Evolutionary conservation across 1,140 invertebrate species (phyloP).

Genomic region (Telenomus remus): DNA sequence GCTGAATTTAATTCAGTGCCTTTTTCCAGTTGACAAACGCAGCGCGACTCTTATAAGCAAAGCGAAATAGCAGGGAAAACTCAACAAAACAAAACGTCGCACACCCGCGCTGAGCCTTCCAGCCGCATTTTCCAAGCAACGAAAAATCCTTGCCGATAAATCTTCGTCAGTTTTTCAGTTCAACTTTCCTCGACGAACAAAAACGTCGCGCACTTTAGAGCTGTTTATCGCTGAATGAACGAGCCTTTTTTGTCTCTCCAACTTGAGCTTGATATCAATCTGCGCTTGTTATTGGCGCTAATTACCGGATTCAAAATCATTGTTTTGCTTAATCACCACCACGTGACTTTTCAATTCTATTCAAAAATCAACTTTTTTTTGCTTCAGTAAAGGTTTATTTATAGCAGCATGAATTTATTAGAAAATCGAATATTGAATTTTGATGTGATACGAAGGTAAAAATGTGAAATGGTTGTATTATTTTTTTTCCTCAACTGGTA

Average conservation of each 20-base stretch:
- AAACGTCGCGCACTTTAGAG: constrained; percentile 41
- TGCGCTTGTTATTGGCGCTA: constrained; percentile 30
- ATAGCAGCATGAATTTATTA: no score
- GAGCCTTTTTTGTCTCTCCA: constrained; percentile 12
- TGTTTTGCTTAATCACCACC: not conserved
- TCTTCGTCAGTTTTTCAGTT: constrained; percentile 52
- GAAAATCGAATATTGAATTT: no score
- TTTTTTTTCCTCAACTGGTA: not conserved
- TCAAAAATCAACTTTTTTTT: not conserved
- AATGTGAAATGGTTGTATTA: no score
- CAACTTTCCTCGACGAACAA: constrained; percentile 10
- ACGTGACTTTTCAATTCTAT: no score
- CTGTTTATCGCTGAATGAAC: constrained; percentile 42
- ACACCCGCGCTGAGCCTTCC: not conserved
- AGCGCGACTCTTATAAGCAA: constrained; percentile 30
- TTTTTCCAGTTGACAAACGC: constrained; percentile 30
- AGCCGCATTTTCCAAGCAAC: constrained; percentile 9
- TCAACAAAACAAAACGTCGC: constrained; percentile 3
- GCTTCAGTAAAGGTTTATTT: no score
- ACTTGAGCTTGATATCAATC: constrained; percentile 30
- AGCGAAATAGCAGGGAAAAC: constrained; percentile 6
- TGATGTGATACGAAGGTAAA: no score
- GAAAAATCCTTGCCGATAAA: constrained; percentile 49
- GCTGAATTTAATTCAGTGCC: constrained; percentile 44
- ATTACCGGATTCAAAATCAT: constrained; percentile 11